A percentile compares a stretch with the other conserved stretches of the same genome.
Conservation (phyloP, 2,888 invertebrate genomes). For the Mythimna ferrago region DNA sequence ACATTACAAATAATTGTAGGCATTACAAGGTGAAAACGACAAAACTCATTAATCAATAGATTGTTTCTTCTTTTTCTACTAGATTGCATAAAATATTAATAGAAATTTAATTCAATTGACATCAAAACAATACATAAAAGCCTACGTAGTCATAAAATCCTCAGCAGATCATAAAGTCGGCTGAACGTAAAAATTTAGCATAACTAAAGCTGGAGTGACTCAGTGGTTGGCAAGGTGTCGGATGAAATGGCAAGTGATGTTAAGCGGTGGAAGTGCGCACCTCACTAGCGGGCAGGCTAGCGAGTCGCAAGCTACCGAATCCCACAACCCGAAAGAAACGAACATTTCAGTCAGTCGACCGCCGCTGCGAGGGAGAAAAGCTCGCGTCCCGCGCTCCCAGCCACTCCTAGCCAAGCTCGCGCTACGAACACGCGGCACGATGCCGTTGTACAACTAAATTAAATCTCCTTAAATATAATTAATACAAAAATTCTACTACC, state of each 20-base stretch:
- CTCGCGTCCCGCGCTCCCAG: constrained; percentile 39
- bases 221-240: constrained; percentile 21
- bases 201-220: constrained; percentile 13
- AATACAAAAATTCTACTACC: not conserved
- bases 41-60: not conserved
- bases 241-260: constrained; percentile 41
- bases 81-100: not conserved
- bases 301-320: constrained; percentile 40
- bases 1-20: not conserved
- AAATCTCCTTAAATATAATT: not conserved
- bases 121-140: constrained; percentile 2
- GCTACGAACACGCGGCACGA: constrained; percentile 27
- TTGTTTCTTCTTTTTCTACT: not conserved
- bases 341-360: constrained; percentile 55
- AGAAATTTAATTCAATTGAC: not conserved
- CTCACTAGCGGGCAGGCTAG: constrained; percentile 64
- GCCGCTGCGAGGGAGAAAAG: constrained; percentile 54
- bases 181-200: constrained; percentile 20
- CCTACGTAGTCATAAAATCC: constrained; percentile 1
- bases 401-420: constrained; percentile 31
- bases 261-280: constrained; percentile 65
- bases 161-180: constrained; percentile 20
- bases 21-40: not conserved
- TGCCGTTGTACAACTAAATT: constrained; percentile 23
- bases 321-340: constrained; percentile 44